Percentiles rank a stretch among this genome's conserved stretches.
Evolutionary conservation across 2,888 invertebrate species (phyloP).

Genomic region (Furcula furcula): DNA sequence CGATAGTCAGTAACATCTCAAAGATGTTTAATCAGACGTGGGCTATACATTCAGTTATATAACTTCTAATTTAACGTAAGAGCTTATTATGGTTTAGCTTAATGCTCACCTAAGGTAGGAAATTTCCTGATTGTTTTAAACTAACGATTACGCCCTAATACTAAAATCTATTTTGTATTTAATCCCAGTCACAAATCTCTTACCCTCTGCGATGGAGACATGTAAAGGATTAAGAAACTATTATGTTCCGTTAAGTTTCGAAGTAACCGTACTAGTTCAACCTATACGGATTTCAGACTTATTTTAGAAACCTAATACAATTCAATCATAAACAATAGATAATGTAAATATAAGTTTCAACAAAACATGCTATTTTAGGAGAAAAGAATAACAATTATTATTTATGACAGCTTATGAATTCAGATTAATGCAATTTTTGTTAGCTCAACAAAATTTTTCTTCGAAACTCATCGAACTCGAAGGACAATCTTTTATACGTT

Average conservation of each 20-base stretch:
- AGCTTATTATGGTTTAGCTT: conserved; percentile 9
- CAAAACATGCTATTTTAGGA: conserved; percentile 17
- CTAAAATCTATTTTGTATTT: conserved; percentile 45
- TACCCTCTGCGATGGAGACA: conserved; percentile 50
- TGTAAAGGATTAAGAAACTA: conserved; percentile 65
- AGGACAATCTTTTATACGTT: conserved; percentile 51
- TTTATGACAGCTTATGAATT: conserved; percentile 42
- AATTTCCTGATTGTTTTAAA: conserved; percentile 5
- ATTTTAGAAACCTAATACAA: conserved; percentile 37
- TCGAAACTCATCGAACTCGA: conserved; percentile 52
- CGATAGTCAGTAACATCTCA: conserved; percentile 18
- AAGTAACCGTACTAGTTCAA: conserved; percentile 41
- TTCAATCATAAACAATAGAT: conserved; percentile 14
- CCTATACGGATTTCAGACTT: conserved; percentile 37
- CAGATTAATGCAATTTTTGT: conserved; percentile 38
- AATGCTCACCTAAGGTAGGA: conserved; percentile 5
- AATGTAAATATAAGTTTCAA: conserved; percentile 20
- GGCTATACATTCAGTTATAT: conserved; percentile 5
- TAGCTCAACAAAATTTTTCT: conserved; percentile 36
- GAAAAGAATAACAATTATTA: conserved; percentile 21
- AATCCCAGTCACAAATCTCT: conserved; percentile 55
- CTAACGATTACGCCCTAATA: conserved; percentile 24
- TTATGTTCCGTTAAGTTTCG: conserved; percentile 53
- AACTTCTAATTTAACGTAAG: conserved; percentile 8
- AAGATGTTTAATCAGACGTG: conserved; percentile 7